phyloP scores from a whole-genome alignment of 2,113 vertebrate species.

The Podilymbus podiceps region DNA sequence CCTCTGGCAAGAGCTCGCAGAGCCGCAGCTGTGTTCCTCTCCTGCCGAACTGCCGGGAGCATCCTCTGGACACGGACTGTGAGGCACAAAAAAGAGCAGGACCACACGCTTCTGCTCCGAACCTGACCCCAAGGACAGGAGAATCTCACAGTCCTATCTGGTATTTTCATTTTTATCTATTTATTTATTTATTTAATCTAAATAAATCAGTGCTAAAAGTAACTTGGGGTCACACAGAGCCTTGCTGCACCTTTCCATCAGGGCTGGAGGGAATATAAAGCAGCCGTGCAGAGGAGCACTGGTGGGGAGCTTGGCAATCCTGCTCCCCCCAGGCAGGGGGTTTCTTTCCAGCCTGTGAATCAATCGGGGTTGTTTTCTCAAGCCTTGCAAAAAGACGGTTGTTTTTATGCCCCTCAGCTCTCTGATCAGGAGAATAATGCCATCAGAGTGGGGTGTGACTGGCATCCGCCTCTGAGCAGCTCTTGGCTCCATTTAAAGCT shows the following conservation, averaged over 20 bases:
- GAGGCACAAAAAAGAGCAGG: neutral
- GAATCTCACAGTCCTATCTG: neutral
- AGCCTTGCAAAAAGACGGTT: neutral
- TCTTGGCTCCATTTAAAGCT: neutral
- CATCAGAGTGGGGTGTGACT: neutral
- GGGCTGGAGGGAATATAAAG: neutral
- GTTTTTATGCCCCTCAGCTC: neutral
- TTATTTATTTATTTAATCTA: neutral
- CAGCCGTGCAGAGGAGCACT: neutral
- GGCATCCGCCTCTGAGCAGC: rapidly evolving
- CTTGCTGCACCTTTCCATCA: neutral
- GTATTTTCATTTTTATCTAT: neutral
- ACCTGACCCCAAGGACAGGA: neutral
- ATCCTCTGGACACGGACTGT: neutral
- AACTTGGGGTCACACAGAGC: rapidly evolving
- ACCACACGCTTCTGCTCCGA: neutral
- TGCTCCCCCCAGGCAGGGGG: rapidly evolving
- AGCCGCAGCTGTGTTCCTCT: neutral
- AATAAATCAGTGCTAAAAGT: neutral
- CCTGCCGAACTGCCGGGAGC: neutral
- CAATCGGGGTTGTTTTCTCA: neutral
- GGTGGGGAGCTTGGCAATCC: neutral
- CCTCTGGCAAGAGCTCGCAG: neutral
- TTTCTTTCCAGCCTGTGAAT: neutral
- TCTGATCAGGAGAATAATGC: neutral